Evolutionary conservation across 2,797 vertebrate species (phyloP).

Genomic region (Vipera latastei): DNA sequence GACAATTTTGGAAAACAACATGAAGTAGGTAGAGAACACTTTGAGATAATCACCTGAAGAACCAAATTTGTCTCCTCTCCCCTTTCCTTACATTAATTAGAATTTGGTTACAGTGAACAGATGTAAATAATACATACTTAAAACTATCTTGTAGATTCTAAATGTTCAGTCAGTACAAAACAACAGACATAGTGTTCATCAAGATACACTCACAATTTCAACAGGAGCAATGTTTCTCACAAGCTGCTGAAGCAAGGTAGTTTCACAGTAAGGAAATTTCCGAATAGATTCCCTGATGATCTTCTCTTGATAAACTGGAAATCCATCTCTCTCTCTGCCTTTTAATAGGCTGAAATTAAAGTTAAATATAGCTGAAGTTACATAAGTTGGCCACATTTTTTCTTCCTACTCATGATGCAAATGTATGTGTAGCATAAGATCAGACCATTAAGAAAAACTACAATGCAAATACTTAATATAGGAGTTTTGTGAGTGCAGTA

Average conservation of each 20-base stretch:
- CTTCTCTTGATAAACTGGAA: constrained; percentile 92
- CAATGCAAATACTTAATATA: neutral
- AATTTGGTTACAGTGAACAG: neutral
- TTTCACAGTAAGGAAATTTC: constrained; percentile 94
- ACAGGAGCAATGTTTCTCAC: constrained; percentile 96
- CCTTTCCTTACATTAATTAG: neutral
- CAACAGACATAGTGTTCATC: neutral
- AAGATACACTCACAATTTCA: constrained; percentile 85
- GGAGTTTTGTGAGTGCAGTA: neutral
- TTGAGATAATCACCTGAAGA: neutral
- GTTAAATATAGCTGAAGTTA: neutral
- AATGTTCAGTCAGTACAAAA: neutral
- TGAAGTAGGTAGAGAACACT: neutral
- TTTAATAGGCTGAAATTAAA: constrained; percentile 83
- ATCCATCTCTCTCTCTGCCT: constrained; percentile 88
- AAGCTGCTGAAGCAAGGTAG: constrained; percentile 94
- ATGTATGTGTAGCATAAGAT: neutral
- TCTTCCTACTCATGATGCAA: neutral
- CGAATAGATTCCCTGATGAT: constrained; percentile 91
- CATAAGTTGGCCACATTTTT: neutral
- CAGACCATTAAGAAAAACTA: neutral
- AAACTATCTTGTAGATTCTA: neutral
- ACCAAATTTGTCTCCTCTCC: neutral
- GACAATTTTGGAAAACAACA: neutral
- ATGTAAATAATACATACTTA: neutral